A percentile compares a stretch with the other conserved stretches of the same genome.
These are phyloP conservation scores for Thymelicus acteon DNA, from an alignment of 2,888 invertebrate species.

Conservation along the genomic window DNA sequence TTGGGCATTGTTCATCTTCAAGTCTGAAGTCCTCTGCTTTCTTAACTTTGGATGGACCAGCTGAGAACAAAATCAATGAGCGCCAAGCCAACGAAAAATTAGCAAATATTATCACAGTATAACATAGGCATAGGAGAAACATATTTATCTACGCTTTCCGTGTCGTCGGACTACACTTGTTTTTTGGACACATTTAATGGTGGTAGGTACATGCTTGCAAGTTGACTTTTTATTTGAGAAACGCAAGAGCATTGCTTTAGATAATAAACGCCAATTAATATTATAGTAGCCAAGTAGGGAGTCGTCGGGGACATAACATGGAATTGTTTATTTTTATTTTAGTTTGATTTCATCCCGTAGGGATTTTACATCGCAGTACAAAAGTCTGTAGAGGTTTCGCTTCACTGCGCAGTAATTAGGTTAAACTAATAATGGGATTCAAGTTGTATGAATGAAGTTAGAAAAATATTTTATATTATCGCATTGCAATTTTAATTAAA, in stretches of 20 bases:
- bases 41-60: constrained; percentile 66
- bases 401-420: constrained; percentile 7
- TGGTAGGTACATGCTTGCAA: constrained; percentile 27
- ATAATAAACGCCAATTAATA: constrained; percentile 31
- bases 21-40: constrained; percentile 56
- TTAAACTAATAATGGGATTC: constrained; percentile 12
- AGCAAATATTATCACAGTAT: constrained; percentile 30
- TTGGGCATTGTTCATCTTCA: constrained; percentile 59
- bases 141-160: constrained; percentile 35
- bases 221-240: constrained; percentile 14
- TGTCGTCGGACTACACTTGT: constrained; percentile 25
- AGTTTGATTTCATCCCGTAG: not conserved
- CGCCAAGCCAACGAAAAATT: constrained; percentile 68
- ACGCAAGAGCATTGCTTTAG: constrained; percentile 31
- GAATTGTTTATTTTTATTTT: not conserved
- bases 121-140: not conserved
- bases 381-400: constrained; percentile 5
- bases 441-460: constrained; percentile 14
- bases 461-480: constrained; percentile 16
- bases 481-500: constrained; percentile 18
- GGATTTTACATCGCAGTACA: not conserved
- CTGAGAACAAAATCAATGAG: constrained; percentile 78
- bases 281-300: constrained; percentile 11
- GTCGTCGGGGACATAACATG: constrained; percentile 8
- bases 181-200: not conserved